A percentile compares a stretch with the other conserved stretches of the same genome.
phyloP scores from a whole-genome alignment of 1,140 invertebrate genomes.

The Drosophila repletoides region DNA sequence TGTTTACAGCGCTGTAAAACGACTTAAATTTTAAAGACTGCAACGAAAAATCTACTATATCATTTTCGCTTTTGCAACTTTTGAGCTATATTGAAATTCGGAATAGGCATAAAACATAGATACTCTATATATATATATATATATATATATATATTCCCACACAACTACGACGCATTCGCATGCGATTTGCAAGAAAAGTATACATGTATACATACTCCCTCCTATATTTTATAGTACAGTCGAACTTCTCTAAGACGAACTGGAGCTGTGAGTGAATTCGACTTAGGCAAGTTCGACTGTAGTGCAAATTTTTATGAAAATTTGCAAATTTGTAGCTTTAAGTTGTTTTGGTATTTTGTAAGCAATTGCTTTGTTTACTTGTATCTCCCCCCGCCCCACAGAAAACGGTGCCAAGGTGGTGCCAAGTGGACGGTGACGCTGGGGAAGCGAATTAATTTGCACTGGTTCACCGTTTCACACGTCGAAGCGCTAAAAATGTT shows the following conservation, averaged over 20 bases:
- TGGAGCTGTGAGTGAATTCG: too few relatives aligned
- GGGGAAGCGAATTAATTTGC: slow-evolving; percentile 36
- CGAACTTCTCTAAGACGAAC: too few relatives aligned
- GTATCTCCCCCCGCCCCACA: background rate
- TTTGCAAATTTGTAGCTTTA: slow-evolving; percentile 62
- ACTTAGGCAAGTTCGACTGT: too few relatives aligned
- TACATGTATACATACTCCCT: slow-evolving; percentile 38
- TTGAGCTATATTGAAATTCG: too few relatives aligned
- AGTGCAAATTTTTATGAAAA: slow-evolving; percentile 49
- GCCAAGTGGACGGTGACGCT: slow-evolving; percentile 34
- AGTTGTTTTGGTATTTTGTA: slow-evolving; percentile 64
- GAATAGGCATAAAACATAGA: too few relatives aligned
- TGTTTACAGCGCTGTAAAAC: too few relatives aligned
- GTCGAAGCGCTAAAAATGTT: slow-evolving; percentile 49
- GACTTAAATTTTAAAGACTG: too few relatives aligned
- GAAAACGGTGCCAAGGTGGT: slow-evolving; percentile 65
- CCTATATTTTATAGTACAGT: slow-evolving; percentile 26
- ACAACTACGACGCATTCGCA: slow-evolving; percentile 61
- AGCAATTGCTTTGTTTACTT: slow-evolving; percentile 48
- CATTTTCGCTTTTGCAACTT: too few relatives aligned
- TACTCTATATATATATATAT: slow-evolving; percentile 16
- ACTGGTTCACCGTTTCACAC: slow-evolving; percentile 50
- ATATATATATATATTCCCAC: slow-evolving; percentile 5
- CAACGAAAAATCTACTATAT: too few relatives aligned
- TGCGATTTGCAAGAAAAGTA: slow-evolving; percentile 50